These are phyloP conservation scores for Macrotus californicus DNA, from an alignment of 2,113 vertebrate genomes.

Conservation along the genomic window DNA sequence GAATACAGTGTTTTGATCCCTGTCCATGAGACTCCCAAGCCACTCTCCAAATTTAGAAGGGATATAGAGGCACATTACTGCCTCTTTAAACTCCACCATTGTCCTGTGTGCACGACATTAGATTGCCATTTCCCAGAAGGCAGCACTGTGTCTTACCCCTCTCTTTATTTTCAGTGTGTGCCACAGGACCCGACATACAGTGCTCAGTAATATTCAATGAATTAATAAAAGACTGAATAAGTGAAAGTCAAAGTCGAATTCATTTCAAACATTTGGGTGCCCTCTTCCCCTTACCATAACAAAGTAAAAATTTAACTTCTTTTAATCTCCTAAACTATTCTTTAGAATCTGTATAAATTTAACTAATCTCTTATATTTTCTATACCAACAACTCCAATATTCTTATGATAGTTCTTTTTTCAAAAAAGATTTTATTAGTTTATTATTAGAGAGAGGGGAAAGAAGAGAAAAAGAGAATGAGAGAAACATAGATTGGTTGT, in stretches of 20 bases:
- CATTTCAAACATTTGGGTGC: neutral
- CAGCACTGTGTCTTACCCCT: neutral
- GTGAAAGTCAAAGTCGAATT: neutral
- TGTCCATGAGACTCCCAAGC: neutral
- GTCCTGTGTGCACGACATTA: neutral
- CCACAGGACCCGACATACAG: neutral
- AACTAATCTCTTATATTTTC: constrained; percentile 27
- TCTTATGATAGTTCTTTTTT: neutral
- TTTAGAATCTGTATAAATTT: neutral
- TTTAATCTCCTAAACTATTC: neutral
- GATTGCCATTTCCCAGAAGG: neutral
- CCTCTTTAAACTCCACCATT: neutral
- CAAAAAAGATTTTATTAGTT: no score
- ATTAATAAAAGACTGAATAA: neutral
- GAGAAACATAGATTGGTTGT: no score
- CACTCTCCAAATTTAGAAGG: constrained; percentile 10
- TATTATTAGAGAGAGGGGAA: no score
- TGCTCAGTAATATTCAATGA: neutral
- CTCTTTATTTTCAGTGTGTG: neutral
- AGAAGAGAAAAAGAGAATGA: no score
- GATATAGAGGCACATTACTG: neutral
- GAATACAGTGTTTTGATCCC: neutral
- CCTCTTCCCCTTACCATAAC: neutral
- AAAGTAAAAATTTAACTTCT: constrained; percentile 25
- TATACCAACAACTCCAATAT: neutral